phyloP scores from a whole-genome alignment of 2,113 vertebrate species.

The Epinephelus lanceolatus region DNA sequence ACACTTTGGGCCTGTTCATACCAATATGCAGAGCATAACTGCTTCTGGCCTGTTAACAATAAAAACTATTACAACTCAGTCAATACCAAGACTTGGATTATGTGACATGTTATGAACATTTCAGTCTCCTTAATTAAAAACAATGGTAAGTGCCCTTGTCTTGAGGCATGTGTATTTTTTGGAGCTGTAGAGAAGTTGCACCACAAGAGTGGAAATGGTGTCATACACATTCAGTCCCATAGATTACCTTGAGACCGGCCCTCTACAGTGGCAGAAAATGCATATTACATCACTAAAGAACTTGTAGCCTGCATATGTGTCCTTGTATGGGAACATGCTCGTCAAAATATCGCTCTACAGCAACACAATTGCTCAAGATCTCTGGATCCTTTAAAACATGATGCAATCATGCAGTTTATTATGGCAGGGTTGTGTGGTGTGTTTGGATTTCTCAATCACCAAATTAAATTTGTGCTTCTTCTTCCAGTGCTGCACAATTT shows the following conservation, averaged over 20 bases:
- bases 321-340: no score
- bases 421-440: neutral
- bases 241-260: neutral
- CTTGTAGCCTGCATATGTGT: neutral
- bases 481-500: slow-evolving; percentile 8
- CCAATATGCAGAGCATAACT: no score
- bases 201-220: neutral
- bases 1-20: no score
- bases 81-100: no score
- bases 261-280: neutral
- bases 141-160: neutral
- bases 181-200: neutral
- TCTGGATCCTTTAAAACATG: no score
- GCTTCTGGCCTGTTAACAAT: no score
- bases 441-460: neutral
- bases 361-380: no score
- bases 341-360: no score
- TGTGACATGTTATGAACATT: no score
- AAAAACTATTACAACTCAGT: no score
- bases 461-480: neutral
- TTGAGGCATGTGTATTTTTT: neutral
- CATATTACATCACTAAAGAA: neutral
- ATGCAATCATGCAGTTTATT: no score
- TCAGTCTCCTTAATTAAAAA: neutral
- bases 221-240: neutral